Evolutionary conservation across 2,888 invertebrate genomes (phyloP), one percentile per base, ranked within the genome.

Genomic region (Piscicola geometra): DNA sequence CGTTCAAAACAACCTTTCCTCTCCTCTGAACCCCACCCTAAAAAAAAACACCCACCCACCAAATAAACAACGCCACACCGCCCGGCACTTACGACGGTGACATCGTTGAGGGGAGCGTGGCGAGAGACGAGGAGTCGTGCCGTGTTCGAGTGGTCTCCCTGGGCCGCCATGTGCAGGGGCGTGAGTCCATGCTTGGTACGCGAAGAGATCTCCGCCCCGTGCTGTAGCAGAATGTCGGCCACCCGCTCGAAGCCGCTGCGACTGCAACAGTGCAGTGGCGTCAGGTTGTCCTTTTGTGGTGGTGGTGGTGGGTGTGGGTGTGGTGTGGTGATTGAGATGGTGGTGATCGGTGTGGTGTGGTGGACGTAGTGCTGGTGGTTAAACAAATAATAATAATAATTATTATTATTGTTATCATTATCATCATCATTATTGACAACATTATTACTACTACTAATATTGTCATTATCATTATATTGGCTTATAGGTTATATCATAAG

Each of bases 161-260:
- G 76, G n/a, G 68, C 41, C 12, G 76, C 72, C 60, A 73, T 67
- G 69, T 76, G 73, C 15, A 72, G 68, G 15, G 73, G 75, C 28
- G 72, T 76, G 21, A 76, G 73, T 0, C 67, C 73, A 18, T 71
- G 71, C 71, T 76, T 76, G 32, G 76, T 76, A 28, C 66, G 71
- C 30, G 66, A 21, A 30, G 64, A 71, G 25, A 76, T 71, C 32
- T 47, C 71, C 0, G 71, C 41, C 1, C 71, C 66, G n/a, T 56
- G 47, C 15, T 66, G 32, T 12, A 76, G 33, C 35, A 76, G 52
- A 21, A 70, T 35, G 1, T 41, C 64, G 18, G 71, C 71, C 41
- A 76, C 71, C 33, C 35, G 30, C 0, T 66, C 71, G 36, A 56
- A 71, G 0, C 76, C 76, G 66, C 76, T 76, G 18, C 76, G 56